Conservation (phyloP, 2,888 invertebrate species). For the Gymnoscelis rufifasciata region DNA sequence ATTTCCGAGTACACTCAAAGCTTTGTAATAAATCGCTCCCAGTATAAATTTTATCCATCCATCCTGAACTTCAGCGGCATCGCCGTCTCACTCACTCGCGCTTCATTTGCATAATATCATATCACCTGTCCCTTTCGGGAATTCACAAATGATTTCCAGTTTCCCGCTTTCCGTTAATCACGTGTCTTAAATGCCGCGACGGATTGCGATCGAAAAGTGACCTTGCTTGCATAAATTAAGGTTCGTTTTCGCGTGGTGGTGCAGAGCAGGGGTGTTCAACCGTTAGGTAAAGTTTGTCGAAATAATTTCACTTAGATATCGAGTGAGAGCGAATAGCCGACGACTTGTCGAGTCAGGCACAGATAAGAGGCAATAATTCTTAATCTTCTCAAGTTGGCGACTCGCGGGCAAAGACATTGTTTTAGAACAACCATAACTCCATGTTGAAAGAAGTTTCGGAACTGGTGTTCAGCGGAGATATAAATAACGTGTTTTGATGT, state of each 20-base stretch:
- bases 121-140: slow-evolving; percentile 70
- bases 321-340: slow-evolving; percentile 58
- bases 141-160: slow-evolving; percentile 76
- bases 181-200: slow-evolving; percentile 52
- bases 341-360: slow-evolving; percentile 61
- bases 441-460: slow-evolving; percentile 42
- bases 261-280: slow-evolving; percentile 47
- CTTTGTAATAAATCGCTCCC: slow-evolving; percentile 78
- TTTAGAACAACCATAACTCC: slow-evolving; percentile 55
- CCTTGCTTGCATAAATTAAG: slow-evolving; percentile 36
- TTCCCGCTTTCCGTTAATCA: slow-evolving; percentile 74
- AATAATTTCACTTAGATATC: slow-evolving; percentile 72
- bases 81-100: slow-evolving; percentile 51
- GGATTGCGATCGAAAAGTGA: slow-evolving; percentile 31
- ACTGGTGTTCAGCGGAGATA: slow-evolving; percentile 27
- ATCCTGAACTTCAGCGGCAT: slow-evolving; percentile 51
- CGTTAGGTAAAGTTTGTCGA: slow-evolving; percentile 68
- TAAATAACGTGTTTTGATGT: slow-evolving; percentile 26
- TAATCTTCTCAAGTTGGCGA: slow-evolving; percentile 54
- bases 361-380: slow-evolving; percentile 73
- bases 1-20: slow-evolving; percentile 76
- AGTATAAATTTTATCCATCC: slow-evolving; percentile 68
- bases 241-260: slow-evolving; percentile 35
- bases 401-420: slow-evolving; percentile 41
- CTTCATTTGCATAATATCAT: slow-evolving; percentile 67